These are phyloP conservation scores for Lagopus muta DNA, from an alignment of 2,113 vertebrate genomes.

Conservation along the genomic window DNA sequence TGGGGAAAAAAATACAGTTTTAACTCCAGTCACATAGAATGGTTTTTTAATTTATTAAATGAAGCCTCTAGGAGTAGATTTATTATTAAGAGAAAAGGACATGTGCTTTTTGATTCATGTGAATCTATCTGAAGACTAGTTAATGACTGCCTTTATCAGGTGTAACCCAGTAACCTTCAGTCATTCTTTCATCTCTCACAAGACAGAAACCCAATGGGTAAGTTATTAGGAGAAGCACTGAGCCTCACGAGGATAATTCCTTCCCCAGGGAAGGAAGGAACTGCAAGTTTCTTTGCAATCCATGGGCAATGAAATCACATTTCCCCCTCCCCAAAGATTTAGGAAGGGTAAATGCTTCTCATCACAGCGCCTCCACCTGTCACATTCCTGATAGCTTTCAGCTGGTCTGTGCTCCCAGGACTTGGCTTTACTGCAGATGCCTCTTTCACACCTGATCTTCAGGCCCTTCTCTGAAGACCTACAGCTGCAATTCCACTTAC, in stretches of 20 bases:
- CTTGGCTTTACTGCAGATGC: not conserved
- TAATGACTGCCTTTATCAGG: slow-evolving; percentile 40
- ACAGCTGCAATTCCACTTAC: not conserved
- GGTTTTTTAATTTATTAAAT: not conserved
- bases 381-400: not conserved
- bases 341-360: not conserved
- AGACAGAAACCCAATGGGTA: not conserved
- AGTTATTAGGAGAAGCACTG: not conserved
- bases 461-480: not conserved
- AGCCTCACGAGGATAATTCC: not conserved
- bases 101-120: slow-evolving; percentile 26
- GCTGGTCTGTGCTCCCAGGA: not conserved
- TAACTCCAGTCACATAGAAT: not conserved
- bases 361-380: not conserved
- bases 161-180: not conserved
- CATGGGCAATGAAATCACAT: rapidly evolving
- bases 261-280: not conserved
- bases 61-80: not conserved
- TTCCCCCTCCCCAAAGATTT: not conserved
- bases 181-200: slow-evolving; percentile 22
- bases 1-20: not conserved
- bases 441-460: not conserved
- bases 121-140: not conserved
- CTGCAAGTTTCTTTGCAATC: not conserved
- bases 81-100: not conserved